These are phyloP conservation scores for Strigamia transsilvanica DNA, from an alignment of 2,888 invertebrate species.

Conservation along the genomic window DNA sequence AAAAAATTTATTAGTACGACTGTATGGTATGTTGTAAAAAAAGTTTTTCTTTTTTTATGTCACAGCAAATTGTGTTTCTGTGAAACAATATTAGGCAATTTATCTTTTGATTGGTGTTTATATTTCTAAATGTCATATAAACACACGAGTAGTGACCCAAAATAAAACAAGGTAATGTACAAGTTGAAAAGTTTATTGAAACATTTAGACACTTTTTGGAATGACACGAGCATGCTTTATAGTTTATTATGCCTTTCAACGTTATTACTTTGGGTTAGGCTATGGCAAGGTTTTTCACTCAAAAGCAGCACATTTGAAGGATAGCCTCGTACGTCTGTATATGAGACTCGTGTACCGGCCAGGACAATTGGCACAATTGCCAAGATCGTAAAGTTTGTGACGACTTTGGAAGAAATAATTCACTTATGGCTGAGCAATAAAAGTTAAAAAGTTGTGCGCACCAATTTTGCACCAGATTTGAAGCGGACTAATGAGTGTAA, in stretches of 20 bases:
- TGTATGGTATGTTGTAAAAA: not conserved
- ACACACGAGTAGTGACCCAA: not conserved
- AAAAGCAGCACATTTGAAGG: constrained; percentile 35
- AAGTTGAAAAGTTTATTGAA: constrained; percentile 41
- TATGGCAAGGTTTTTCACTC: constrained; percentile 32
- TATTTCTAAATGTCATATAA: constrained; percentile 24
- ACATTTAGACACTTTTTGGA: constrained; percentile 36
- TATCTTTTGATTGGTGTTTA: constrained; percentile 17
- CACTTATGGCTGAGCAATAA: constrained; percentile 10
- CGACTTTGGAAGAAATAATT: constrained; percentile 5
- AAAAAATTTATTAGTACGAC: not conserved
- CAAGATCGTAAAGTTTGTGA: constrained; percentile 31
- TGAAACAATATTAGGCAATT: constrained; percentile 7
- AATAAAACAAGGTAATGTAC: constrained; percentile 40
- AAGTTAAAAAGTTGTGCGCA: constrained; percentile 32
- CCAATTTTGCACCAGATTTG: constrained; percentile 29
- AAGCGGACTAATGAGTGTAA: constrained; percentile 19
- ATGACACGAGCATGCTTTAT: constrained; percentile 27
- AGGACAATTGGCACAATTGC: constrained; percentile 34
- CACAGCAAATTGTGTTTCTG: not conserved
- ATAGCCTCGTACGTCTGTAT: constrained; percentile 12
- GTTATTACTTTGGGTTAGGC: constrained; percentile 32
- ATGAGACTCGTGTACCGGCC: not conserved
- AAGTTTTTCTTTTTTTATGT: not conserved
- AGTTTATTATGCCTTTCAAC: constrained; percentile 33